Evolutionary conservation across 2,113 vertebrate species (phyloP).

Genomic region (Chionodraco myersi): DNA sequence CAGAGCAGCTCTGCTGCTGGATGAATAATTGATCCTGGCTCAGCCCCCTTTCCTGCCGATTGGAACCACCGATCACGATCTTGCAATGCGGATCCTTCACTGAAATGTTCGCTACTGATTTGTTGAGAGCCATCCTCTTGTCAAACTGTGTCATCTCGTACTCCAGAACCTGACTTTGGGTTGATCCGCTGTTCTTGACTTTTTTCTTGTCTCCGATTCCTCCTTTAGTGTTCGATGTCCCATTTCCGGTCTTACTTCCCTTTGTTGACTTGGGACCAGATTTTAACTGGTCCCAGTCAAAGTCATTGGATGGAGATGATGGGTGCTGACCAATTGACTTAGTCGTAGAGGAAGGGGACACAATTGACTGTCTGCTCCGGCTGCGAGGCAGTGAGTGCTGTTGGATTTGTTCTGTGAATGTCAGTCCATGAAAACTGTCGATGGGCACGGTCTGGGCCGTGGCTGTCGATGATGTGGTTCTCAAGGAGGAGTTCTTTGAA

Average conservation of each 20-base stretch:
- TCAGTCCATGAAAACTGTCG: constrained; percentile 93
- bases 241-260: constrained; percentile 87
- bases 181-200: constrained; percentile 85
- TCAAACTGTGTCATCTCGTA: constrained; percentile 99
- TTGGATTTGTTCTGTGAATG: constrained; percentile 96
- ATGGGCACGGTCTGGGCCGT: constrained; percentile 98
- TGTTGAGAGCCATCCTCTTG: constrained; percentile 88
- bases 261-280: constrained; percentile 91
- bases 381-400: constrained; percentile 97
- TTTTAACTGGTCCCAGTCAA: constrained; percentile 95
- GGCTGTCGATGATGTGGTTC: constrained; percentile 95
- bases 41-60: constrained; percentile 86
- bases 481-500: constrained; percentile 96
- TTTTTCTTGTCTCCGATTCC: constrained; percentile 90
- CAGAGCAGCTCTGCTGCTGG: constrained; percentile 91
- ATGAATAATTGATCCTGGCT: constrained; percentile 90
- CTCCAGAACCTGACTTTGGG: constrained; percentile 91
- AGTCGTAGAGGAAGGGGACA: constrained; percentile 94
- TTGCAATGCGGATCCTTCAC: constrained; percentile 90
- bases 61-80: constrained; percentile 85
- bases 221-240: constrained; percentile 85
- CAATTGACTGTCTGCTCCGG: constrained; percentile 94
- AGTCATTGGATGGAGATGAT: constrained; percentile 91
- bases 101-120: constrained; percentile 83
- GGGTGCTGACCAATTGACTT: constrained; percentile 90